Evolutionary conservation across 2,113 vertebrate genomes (phyloP).

Genomic region (pig (Sus scrofa)): DNA sequence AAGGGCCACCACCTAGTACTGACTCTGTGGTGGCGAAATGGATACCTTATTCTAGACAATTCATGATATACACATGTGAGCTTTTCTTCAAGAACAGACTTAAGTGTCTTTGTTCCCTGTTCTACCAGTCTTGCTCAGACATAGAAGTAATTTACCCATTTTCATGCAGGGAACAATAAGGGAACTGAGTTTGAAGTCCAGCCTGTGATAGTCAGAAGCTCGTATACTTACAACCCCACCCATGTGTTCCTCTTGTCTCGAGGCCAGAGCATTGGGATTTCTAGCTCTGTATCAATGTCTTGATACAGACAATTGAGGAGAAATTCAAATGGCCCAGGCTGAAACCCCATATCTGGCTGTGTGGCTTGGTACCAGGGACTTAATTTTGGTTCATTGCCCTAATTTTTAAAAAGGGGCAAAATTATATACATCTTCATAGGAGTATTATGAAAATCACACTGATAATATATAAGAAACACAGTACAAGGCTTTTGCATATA

Average conservation of each 20-base stretch:
- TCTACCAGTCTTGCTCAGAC: neutral
- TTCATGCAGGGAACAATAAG: neutral
- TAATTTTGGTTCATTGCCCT: neutral
- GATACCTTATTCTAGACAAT: neutral
- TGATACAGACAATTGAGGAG: too few relatives aligned
- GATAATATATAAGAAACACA: neutral
- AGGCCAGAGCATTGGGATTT: neutral
- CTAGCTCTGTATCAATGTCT: neutral
- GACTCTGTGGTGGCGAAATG: neutral
- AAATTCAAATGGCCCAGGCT: neutral
- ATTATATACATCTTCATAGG: neutral
- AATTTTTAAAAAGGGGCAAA: neutral
- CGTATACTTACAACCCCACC: rapidly evolving
- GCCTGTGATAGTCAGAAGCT: neutral
- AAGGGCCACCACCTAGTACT: neutral
- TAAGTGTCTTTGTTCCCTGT: neutral
- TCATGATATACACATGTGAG: neutral
- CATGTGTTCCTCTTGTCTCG: neutral
- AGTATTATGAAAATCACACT: neutral
- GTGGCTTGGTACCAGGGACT: neutral
- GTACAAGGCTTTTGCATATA: neutral
- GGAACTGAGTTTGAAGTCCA: neutral
- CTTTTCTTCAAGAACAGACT: neutral
- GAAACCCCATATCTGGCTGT: neutral
- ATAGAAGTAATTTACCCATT: neutral